Evolutionary conservation across 2,113 vertebrate genomes (phyloP), one percentile per base, ranked within the genome.

Genomic region (Heterotis niloticus): DNA sequence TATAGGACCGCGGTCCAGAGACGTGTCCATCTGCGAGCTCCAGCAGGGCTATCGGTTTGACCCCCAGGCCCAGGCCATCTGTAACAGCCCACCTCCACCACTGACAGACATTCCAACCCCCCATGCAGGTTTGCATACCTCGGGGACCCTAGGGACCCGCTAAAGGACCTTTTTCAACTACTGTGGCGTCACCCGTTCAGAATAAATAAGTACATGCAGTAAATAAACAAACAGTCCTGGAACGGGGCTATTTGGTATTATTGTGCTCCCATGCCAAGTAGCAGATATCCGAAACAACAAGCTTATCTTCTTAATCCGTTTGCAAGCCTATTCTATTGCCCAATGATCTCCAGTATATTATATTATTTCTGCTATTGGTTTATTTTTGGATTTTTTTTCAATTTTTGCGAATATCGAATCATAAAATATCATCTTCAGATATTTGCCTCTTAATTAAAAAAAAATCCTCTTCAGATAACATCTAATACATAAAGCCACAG

Each of bases 101-200:
- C 23, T 78, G 67, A 78, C 20, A n/a, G 29, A 68, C 77, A 78
- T 78, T 66, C 70, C 56, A 28, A 62, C 29, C 59, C 29, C 23
- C 67, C 28, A 62, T 69, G 66, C 54, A 67, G 66, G 66, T 56
- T 28, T 26, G 14, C 56, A 26, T 18, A 65, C 24, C 17, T 11
- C 23, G 11, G 0, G 18, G 65, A 28, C 16, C 29, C 20, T 10
- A 70, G 17, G 16, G n/a, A 13, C 51, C 12, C 28, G 4, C 11
- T 20, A 20, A 13, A 62, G 52, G 44, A 60, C 59, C 78, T 52
- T 14, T 10, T 20, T 76, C 14, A 1, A 26, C 62, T 64, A 26
- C 16, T 26, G n/a, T 59, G 71, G 28, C 59, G 10, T 72, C 34
- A 71, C 59, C 57, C 5, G 5, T n/a, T 57, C 23, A 44, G 51